Percentiles rank a stretch among this genome's conserved stretches.
Evolutionary conservation across 2,888 invertebrate genomes (phyloP).

Genomic region (Eumerus sabulonum): DNA sequence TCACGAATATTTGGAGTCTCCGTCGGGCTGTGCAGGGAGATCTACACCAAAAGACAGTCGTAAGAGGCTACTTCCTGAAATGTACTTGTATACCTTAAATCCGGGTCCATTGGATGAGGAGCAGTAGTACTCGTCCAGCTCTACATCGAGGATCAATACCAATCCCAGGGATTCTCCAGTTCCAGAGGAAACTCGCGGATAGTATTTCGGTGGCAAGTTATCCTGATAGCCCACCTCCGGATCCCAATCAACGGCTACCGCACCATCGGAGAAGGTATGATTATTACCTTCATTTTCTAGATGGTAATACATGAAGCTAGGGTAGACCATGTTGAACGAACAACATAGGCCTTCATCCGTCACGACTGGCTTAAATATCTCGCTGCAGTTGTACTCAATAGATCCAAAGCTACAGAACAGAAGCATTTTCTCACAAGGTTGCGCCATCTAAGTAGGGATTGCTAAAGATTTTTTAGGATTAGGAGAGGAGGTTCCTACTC

Average conservation of each 20-base stretch:
- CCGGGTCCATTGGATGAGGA: constrained; percentile 84
- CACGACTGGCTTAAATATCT: constrained; percentile 86
- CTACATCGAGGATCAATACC: constrained; percentile 84
- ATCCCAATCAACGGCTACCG: constrained; percentile 83
- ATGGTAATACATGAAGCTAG: constrained; percentile 77
- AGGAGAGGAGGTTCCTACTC: too few species aligned
- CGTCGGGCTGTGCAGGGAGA: constrained; percentile 75
- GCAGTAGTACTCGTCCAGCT: constrained; percentile 87
- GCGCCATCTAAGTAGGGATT: constrained; percentile 87
- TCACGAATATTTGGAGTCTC: constrained; percentile 75
- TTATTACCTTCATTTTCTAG: constrained; percentile 26
- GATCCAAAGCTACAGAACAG: constrained; percentile 85
- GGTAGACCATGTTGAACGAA: constrained; percentile 88
- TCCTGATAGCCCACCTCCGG: constrained; percentile 85
- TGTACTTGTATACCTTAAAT: constrained; percentile 73
- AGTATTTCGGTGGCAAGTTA: constrained; percentile 80
- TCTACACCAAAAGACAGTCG: too few species aligned
- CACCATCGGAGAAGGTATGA: constrained; percentile 34
- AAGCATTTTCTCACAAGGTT: constrained; percentile 86
- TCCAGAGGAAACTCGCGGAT: constrained; percentile 80
- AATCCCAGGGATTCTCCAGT: constrained; percentile 87
- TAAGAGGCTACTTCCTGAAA: neutral
- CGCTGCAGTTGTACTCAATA: constrained; percentile 81
- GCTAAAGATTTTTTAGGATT: too few species aligned
- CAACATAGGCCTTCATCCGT: constrained; percentile 93